Conservation (phyloP, 2,888 invertebrate species). For the Hypselothyrea guttata region DNA sequence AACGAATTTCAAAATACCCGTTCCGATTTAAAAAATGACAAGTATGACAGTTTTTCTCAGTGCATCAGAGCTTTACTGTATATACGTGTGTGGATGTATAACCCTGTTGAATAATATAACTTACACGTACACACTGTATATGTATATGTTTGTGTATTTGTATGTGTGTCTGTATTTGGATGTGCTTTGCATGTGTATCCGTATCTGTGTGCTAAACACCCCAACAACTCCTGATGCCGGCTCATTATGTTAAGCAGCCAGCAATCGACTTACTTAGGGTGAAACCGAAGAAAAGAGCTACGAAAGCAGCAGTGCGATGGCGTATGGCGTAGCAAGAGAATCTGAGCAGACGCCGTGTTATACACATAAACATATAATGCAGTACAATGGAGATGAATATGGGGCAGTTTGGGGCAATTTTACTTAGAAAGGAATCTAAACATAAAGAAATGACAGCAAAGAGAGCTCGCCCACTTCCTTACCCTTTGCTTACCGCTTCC, state of each 20-base stretch:
- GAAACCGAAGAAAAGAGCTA: constrained; percentile 39
- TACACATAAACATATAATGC: background rate
- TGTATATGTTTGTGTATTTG: constrained; percentile 15
- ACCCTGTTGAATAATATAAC: constrained; percentile 19
- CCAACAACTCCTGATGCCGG: constrained; percentile 21
- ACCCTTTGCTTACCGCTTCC: no score
- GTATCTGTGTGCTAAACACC: constrained; percentile 39
- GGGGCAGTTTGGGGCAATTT: background rate
- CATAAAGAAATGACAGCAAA: constrained; percentile 7
- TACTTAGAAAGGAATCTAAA: background rate
- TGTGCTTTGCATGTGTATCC: no score
- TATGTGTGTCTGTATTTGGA: constrained; percentile 4
- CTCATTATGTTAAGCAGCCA: constrained; percentile 71
- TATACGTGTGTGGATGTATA: background rate
- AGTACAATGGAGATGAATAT: background rate
- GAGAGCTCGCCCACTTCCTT: constrained; percentile 12
- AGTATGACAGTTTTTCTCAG: background rate
- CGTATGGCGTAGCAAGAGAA: no score
- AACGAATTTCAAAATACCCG: background rate
- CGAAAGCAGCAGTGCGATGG: constrained; percentile 10
- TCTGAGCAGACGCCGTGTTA: background rate
- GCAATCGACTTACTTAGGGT: constrained; percentile 36
- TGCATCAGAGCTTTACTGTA: background rate
- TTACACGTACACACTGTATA: constrained; percentile 2
- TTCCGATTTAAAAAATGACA: background rate